Percentiles rank a stretch among this genome's conserved stretches.
Conservation (phyloP, 2,888 invertebrate genomes). For the Pammene fasciana region DNA sequence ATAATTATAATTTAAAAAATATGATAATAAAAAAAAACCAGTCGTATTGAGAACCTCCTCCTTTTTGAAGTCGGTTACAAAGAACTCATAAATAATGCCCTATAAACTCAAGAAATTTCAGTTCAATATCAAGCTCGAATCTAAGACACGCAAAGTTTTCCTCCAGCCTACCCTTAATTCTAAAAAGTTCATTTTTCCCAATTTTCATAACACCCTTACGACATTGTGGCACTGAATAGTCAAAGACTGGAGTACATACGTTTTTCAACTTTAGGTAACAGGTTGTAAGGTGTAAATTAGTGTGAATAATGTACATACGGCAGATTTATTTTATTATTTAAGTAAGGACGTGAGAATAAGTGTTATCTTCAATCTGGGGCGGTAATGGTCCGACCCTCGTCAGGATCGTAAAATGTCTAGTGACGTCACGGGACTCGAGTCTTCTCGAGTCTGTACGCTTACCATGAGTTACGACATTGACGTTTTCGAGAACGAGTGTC, state of each 20-base stretch:
- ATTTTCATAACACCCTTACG: neutral
- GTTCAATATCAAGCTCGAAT: neutral
- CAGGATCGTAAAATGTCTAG: slow-evolving; percentile 14
- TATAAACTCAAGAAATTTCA: neutral
- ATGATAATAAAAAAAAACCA: too few species aligned
- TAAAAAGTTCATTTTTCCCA: neutral
- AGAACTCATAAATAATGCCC: too few species aligned
- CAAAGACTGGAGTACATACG: neutral
- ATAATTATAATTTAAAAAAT: too few species aligned
- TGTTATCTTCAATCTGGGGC: slow-evolving; percentile 28
- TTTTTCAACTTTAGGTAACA: neutral
- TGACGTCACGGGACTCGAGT: neutral
- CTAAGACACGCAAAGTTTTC: slow-evolving; percentile 12
- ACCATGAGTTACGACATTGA: too few species aligned
- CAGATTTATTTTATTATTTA: slow-evolving; percentile 32
- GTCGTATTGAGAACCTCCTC: too few species aligned
- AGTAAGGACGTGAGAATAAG: slow-evolving; percentile 25
- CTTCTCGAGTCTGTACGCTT: neutral
- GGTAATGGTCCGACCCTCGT: slow-evolving; percentile 26
- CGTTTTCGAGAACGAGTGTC: too few species aligned
- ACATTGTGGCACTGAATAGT: neutral
- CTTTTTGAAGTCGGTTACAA: too few species aligned
- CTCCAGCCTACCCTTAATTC: neutral
- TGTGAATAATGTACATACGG: neutral
- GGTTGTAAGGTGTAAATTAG: slow-evolving; percentile 1